phyloP scores from a whole-genome alignment of 2,113 vertebrate genomes.

The Ophthalmolycus amberensis region DNA sequence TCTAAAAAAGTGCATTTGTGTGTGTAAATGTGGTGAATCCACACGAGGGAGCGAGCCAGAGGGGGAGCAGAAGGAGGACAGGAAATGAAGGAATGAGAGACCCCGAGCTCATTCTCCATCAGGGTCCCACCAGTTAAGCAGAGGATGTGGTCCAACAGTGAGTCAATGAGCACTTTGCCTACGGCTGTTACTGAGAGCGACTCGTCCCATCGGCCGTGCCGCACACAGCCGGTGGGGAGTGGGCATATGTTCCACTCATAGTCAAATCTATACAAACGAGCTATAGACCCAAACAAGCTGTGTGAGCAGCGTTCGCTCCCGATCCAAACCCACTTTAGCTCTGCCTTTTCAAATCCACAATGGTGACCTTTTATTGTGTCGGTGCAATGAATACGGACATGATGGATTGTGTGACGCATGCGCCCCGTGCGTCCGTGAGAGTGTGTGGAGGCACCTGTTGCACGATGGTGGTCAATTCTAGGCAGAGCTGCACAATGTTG shows the following conservation, averaged over 20 bases:
- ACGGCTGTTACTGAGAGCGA: constrained; percentile 30
- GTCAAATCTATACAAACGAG: constrained; percentile 47
- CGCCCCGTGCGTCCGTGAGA: neutral
- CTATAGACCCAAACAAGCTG: neutral
- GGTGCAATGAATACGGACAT: constrained; percentile 7
- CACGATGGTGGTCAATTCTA: constrained; percentile 94
- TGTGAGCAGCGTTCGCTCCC: neutral
- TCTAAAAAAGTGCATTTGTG: constrained; percentile 21
- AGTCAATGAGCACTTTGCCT: constrained; percentile 30
- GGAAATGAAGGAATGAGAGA: constrained; percentile 37
- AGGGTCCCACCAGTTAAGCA: constrained; percentile 16
- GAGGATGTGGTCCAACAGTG: constrained; percentile 26
- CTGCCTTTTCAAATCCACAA: constrained; percentile 14
- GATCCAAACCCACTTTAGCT: neutral
- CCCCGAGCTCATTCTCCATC: constrained; percentile 31
- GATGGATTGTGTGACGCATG: neutral
- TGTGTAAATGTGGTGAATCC: constrained; percentile 26
- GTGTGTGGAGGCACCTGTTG: constrained; percentile 87
- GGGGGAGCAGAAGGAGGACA: constrained; percentile 34
- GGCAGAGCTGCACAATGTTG: constrained; percentile 95
- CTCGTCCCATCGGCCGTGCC: constrained; percentile 35
- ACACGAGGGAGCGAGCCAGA: constrained; percentile 7
- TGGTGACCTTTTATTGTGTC: constrained; percentile 9
- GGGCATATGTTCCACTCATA: constrained; percentile 30
- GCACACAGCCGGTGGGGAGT: constrained; percentile 35